phyloP scores from a whole-genome alignment of 2,797 vertebrate genomes.

The Moxostoma hubbsi region DNA sequence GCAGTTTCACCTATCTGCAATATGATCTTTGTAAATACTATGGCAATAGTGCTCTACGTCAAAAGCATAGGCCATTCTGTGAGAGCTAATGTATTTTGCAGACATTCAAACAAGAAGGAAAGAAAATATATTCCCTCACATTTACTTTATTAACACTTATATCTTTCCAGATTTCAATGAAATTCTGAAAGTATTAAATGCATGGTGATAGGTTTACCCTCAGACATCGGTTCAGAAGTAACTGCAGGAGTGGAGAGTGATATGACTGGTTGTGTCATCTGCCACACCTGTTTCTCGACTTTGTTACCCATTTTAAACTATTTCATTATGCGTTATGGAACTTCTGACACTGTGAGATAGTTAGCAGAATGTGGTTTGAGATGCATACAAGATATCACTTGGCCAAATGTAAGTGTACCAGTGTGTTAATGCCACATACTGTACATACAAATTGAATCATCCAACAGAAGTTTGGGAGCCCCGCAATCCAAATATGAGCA shows the following conservation, averaged over 20 bases:
- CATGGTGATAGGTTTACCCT: constrained; percentile 31
- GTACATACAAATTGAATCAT: too few relatives aligned
- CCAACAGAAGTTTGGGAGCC: too few relatives aligned
- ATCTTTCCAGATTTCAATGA: constrained; percentile 34
- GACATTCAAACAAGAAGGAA: constrained; percentile 49
- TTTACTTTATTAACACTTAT: constrained; percentile 47
- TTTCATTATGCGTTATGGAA: constrained; percentile 40
- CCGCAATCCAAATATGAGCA: too few relatives aligned
- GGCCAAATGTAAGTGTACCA: too few relatives aligned
- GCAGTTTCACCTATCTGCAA: constrained; percentile 44
- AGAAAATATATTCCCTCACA: constrained; percentile 51
- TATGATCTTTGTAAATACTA: constrained; percentile 55
- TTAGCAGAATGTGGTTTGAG: too few relatives aligned
- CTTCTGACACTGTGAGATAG: constrained; percentile 36
- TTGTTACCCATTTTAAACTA: constrained; percentile 48
- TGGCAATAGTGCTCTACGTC: constrained; percentile 44
- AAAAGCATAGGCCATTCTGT: constrained; percentile 49
- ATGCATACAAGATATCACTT: too few relatives aligned
- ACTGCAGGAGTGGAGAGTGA: constrained; percentile 40
- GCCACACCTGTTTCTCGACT: constrained; percentile 14
- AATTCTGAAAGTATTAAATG: constrained; percentile 32
- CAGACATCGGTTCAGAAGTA: constrained; percentile 41
- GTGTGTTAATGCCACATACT: too few relatives aligned
- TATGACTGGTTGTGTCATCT: constrained; percentile 48
- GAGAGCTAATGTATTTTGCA: constrained; percentile 55